Evolutionary conservation across 2,888 invertebrate genomes (phyloP).

Genomic region (Rhabditoides inermis): DNA sequence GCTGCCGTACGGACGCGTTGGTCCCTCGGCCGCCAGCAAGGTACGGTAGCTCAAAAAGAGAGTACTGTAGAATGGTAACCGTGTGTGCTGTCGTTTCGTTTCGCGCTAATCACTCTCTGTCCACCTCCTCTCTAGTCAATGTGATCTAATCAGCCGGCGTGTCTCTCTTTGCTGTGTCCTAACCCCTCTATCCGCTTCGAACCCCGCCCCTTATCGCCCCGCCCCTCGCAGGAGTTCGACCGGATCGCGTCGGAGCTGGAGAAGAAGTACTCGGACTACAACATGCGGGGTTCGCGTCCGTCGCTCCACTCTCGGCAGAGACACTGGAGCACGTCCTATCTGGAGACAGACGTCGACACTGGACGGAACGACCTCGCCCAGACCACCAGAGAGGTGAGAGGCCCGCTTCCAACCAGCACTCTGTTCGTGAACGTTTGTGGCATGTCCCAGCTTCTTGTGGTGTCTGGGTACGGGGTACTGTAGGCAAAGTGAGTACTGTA

Average conservation of each 20-base stretch:
- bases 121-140: not conserved
- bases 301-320: constrained; percentile 28
- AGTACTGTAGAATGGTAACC: no score
- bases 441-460: no score
- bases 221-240: constrained; percentile 43
- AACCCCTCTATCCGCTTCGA: not conserved
- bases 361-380: constrained; percentile 16
- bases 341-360: constrained; percentile 38
- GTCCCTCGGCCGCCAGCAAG: no score
- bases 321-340: constrained; percentile 20
- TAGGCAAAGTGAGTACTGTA: no score
- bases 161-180: not conserved
- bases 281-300: constrained; percentile 34
- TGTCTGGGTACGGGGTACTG: no score
- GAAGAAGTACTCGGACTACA: constrained; percentile 43
- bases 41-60: no score
- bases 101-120: not conserved
- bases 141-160: not conserved
- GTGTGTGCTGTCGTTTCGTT: not conserved
- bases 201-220: not conserved
- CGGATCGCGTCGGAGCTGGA: constrained; percentile 47
- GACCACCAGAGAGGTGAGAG: no score
- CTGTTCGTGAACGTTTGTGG: no score
- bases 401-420: no score
- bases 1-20: constrained; percentile 24